Evolutionary conservation across 2,888 invertebrate species (phyloP).

Genomic region (Azorinus chamasolen): DNA sequence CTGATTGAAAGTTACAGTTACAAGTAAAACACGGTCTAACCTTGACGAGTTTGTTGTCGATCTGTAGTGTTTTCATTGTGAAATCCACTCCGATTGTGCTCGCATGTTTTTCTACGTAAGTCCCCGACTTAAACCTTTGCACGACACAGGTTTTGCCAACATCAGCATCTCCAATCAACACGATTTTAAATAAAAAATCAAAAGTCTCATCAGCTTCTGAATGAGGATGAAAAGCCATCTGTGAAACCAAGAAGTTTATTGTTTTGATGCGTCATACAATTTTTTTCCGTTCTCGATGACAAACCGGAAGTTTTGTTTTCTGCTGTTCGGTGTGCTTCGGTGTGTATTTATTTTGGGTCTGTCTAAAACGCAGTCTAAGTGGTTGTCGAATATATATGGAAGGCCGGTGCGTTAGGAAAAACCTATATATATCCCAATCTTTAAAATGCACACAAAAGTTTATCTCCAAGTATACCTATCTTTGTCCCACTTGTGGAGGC

Average conservation of each 20-base stretch:
- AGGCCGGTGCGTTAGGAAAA: too few relatives aligned
- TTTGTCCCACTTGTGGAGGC: too few relatives aligned
- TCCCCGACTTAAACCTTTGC: slow-evolving; percentile 97
- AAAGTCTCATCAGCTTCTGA: slow-evolving; percentile 88
- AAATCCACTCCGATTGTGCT: slow-evolving; percentile 99
- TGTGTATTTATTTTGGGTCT: not conserved
- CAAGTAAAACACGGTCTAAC: slow-evolving; percentile 87
- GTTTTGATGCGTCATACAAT: slow-evolving; percentile 57
- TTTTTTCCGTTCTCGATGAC: slow-evolving; percentile 30
- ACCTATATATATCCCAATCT: too few relatives aligned
- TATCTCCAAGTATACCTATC: too few relatives aligned
- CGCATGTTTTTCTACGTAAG: slow-evolving; percentile 96
- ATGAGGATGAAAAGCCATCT: slow-evolving; percentile 77
- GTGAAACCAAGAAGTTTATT: slow-evolving; percentile 3
- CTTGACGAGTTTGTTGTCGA: slow-evolving; percentile 98
- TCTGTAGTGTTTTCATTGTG: slow-evolving; percentile 98
- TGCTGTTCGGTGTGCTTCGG: not conserved
- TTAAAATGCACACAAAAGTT: too few relatives aligned
- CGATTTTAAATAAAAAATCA: slow-evolving; percentile 98
- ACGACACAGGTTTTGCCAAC: slow-evolving; percentile 96
- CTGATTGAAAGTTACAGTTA: too few relatives aligned
- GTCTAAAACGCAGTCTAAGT: too few relatives aligned
- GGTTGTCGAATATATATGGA: too few relatives aligned
- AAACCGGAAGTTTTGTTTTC: slow-evolving; percentile 44
- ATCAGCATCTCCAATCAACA: slow-evolving; percentile 92